Evolutionary conservation across 2,113 vertebrate species (phyloP).

Genomic region (Phylloscopus whistleri): DNA sequence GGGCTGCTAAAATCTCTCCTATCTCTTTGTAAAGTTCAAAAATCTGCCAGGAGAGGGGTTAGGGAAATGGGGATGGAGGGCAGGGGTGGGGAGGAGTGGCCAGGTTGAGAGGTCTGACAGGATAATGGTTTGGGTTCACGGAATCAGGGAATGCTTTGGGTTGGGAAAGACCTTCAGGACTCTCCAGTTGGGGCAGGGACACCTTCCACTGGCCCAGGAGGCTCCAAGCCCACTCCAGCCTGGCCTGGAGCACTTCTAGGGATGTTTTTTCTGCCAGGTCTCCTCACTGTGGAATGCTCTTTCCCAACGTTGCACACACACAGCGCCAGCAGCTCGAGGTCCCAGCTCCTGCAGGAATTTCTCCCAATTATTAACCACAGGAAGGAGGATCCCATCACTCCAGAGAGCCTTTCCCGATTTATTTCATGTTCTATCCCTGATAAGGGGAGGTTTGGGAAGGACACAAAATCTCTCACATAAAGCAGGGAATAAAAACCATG

Average conservation of each 20-base stretch:
- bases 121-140: neutral
- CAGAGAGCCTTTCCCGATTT: neutral
- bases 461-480: neutral
- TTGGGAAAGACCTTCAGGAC: neutral
- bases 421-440: neutral
- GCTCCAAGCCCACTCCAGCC: neutral
- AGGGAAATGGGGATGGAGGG: accelerated
- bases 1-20: neutral
- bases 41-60: accelerated
- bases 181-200: neutral
- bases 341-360: neutral
- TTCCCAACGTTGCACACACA: neutral
- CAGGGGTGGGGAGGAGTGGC: neutral
- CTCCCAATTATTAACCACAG: neutral
- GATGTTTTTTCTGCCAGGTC: neutral
- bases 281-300: accelerated
- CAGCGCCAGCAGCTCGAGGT: accelerated
- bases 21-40: neutral
- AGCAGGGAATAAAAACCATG: neutral
- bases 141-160: neutral
- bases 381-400: neutral
- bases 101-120: neutral
- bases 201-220: too few species aligned
- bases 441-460: neutral
- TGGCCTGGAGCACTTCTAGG: neutral